These are phyloP conservation scores for Phylloscopus trochilus DNA, from an alignment of 2,113 vertebrate genomes.

Conservation along the genomic window DNA sequence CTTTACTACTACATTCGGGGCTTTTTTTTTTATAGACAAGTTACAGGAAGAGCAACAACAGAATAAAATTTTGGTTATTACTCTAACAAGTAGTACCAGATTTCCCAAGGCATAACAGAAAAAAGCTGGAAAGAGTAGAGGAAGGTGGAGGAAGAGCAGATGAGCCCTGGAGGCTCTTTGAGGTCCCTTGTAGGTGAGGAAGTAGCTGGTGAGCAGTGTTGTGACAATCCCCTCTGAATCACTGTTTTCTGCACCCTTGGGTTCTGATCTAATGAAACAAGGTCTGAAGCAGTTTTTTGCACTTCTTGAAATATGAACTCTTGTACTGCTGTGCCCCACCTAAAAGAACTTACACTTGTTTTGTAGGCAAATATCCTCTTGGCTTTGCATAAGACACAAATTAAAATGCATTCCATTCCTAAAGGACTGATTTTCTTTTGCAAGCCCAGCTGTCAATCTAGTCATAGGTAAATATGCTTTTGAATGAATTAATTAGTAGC, in stretches of 20 bases:
- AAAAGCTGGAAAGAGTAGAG: background rate
- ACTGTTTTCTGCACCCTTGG: background rate
- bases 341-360: background rate
- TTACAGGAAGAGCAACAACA: background rate
- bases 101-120: background rate
- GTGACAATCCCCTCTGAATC: background rate
- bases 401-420: background rate
- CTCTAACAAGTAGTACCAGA: background rate
- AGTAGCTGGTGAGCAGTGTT: fast-evolving
- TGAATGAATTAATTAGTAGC: background rate
- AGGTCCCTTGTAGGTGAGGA: fast-evolving
- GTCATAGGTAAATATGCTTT: background rate
- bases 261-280: background rate
- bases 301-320: background rate
- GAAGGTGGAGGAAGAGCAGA: background rate
- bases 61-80: background rate
- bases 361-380: background rate
- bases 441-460: background rate
- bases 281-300: background rate
- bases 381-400: background rate
- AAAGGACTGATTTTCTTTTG: background rate
- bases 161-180: too few species aligned
- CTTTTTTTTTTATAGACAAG: background rate
- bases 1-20: fast-evolving
- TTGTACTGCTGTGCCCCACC: background rate